These are phyloP conservation scores for Lindbergichthys nudifrons DNA, from an alignment of 2,797 vertebrate genomes.

Conservation along the genomic window DNA sequence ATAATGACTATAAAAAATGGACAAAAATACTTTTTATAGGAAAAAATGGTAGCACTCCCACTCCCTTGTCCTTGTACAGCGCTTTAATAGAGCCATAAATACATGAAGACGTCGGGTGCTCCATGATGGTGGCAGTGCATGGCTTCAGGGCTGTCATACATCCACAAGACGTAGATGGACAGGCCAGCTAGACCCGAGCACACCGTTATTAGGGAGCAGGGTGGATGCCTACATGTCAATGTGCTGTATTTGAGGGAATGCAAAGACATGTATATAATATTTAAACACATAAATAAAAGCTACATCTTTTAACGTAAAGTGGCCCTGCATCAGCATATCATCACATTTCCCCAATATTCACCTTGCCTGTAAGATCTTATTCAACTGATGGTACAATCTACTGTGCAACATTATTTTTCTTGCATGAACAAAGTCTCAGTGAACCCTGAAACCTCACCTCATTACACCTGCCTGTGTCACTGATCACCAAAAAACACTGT, in stretches of 20 bases:
- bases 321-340: neutral
- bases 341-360: neutral
- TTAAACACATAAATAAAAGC: neutral
- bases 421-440: conserved; percentile 5
- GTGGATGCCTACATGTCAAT: conserved; percentile 16
- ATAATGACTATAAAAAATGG: conserved; percentile 64
- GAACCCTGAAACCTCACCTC: neutral
- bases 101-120: conserved; percentile 66
- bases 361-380: neutral
- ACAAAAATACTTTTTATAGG: conserved; percentile 18
- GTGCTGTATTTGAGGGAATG: neutral
- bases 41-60: conserved; percentile 44
- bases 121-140: conserved; percentile 58
- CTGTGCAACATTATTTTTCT: conserved; percentile 10
- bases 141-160: conserved; percentile 76
- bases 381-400: neutral
- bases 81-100: conserved; percentile 83
- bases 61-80: conserved; percentile 73
- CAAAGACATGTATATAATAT: conserved; percentile 11
- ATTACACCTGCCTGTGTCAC: conserved; percentile 2
- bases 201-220: conserved; percentile 31
- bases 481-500: conserved; percentile 2
- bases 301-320: too few relatives aligned
- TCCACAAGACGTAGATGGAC: conserved; percentile 53
- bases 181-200: conserved; percentile 46